phyloP scores from a whole-genome alignment of 2,113 vertebrate genomes.

The Osmerus mordax region DNA sequence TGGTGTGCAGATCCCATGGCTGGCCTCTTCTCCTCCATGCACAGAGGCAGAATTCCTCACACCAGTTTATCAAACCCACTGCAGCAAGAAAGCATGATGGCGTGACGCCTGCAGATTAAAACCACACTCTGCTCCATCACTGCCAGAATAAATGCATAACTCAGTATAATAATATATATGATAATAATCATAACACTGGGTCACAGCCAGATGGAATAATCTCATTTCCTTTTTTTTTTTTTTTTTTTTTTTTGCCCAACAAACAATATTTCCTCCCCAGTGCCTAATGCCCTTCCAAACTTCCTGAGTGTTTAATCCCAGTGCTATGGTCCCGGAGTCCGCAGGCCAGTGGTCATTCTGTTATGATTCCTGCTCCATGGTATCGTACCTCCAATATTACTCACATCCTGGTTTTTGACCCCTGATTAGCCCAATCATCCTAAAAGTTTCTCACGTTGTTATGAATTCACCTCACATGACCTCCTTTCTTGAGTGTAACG shows the following conservation, averaged over 20 bases:
- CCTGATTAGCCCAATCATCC: neutral
- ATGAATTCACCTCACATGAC: neutral
- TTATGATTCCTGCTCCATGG: slow-evolving; percentile 13
- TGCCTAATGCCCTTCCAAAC: slow-evolving; percentile 25
- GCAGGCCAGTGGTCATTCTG: slow-evolving; percentile 12
- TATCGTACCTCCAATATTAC: neutral
- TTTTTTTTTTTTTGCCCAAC: slow-evolving; percentile 19
- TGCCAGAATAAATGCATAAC: slow-evolving; percentile 48
- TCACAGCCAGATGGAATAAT: slow-evolving; percentile 54
- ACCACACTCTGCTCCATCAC: slow-evolving; percentile 45
- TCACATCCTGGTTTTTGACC: neutral
- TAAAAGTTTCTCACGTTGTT: no score
- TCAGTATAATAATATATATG: slow-evolving; percentile 54
- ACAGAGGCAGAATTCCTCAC: slow-evolving; percentile 41
- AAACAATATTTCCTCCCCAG: slow-evolving; percentile 28
- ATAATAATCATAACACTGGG: slow-evolving; percentile 58
- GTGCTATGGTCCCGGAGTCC: slow-evolving; percentile 7
- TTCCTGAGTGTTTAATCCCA: slow-evolving; percentile 26
- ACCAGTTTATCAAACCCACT: slow-evolving; percentile 61
- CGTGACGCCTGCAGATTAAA: slow-evolving; percentile 59
- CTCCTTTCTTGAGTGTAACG: neutral
- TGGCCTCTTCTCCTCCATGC: neutral
- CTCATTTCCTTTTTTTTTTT: slow-evolving; percentile 31
- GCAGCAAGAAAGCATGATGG: slow-evolving; percentile 54
- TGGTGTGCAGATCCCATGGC: no score